phyloP scores from a whole-genome alignment of 2,888 invertebrate species.

The Eubasilissa splendida region DNA sequence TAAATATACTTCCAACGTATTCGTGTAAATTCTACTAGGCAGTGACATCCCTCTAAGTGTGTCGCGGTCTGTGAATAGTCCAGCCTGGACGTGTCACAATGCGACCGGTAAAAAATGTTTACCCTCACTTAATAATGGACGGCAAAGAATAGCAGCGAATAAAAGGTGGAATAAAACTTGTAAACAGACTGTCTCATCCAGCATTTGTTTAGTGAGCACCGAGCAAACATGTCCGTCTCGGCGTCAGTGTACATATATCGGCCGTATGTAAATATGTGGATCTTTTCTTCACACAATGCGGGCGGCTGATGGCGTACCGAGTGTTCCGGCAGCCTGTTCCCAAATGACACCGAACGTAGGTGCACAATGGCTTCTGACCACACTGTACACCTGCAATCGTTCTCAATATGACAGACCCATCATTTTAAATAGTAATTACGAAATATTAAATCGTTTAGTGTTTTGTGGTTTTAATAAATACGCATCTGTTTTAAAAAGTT shows the following conservation, averaged over 20 bases:
- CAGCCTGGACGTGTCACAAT: conserved; percentile 16
- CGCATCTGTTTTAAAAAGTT: no score
- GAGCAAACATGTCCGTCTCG: conserved; percentile 45
- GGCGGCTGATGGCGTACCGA: conserved; percentile 11
- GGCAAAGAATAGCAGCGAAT: conserved; percentile 36
- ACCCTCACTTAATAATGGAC: conserved; percentile 27
- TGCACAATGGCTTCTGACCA: conserved; percentile 23
- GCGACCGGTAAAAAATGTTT: conserved; percentile 27
- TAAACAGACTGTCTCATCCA: conserved; percentile 21
- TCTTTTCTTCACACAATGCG: conserved; percentile 41
- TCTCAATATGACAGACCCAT: no score
- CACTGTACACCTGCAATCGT: conserved; percentile 15
- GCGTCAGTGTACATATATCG: conserved; percentile 35
- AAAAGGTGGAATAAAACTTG: conserved; percentile 33
- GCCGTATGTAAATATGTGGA: conserved; percentile 36
- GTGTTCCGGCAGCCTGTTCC: conserved; percentile 8
- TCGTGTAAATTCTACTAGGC: no score
- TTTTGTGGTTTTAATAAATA: no score
- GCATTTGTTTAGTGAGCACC: conserved; percentile 42
- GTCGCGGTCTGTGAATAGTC: conserved; percentile 19
- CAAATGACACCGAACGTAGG: not conserved
- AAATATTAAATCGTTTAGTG: no score
- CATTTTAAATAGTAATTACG: no score
- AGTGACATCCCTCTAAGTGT: not conserved
- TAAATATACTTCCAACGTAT: no score